Conservation (phyloP, 2,113 vertebrate species). For the Cyprinus carpio region DNA sequence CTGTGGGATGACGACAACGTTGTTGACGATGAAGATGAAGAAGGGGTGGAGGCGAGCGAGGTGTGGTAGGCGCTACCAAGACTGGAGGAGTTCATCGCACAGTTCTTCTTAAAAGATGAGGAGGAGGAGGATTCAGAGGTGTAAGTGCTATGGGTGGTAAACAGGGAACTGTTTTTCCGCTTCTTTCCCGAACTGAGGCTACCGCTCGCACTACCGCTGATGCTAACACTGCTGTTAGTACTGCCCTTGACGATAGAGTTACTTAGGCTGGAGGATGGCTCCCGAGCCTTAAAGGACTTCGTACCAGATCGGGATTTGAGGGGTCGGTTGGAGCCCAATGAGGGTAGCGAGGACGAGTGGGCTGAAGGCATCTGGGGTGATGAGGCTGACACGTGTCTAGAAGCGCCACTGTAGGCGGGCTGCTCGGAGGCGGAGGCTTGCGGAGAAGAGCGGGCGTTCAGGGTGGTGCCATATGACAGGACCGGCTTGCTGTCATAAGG, state of each 20-base stretch:
- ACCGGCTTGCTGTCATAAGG: constrained; percentile 83
- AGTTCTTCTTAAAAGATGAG: constrained; percentile 87
- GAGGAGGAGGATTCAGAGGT: constrained; percentile 86
- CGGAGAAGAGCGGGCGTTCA: constrained; percentile 86
- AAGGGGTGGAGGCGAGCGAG: constrained; percentile 71
- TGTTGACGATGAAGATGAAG: constrained; percentile 62
- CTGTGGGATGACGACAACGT: constrained; percentile 75
- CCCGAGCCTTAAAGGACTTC: constrained; percentile 88
- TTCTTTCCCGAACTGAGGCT: constrained; percentile 91
- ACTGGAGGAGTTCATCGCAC: constrained; percentile 82
- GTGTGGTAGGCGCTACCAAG: constrained; percentile 86
- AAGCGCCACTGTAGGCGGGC: constrained; percentile 84
- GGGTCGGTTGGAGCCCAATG: constrained; percentile 87
- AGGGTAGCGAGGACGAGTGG: constrained; percentile 89
- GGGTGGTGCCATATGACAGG: constrained; percentile 92
- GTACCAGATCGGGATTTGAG: constrained; percentile 88
- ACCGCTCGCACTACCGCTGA: constrained; percentile 73
- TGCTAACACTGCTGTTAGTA: constrained; percentile 71
- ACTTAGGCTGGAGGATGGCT: constrained; percentile 73
- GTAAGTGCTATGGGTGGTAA: constrained; percentile 78
- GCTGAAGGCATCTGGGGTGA: constrained; percentile 94
- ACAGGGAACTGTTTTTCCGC: constrained; percentile 88
- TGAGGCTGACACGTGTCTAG: constrained; percentile 93
- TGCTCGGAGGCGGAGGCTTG: constrained; percentile 82
- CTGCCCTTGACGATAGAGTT: constrained; percentile 71